Conservation (phyloP, 1,140 invertebrate genomes). For the Harpegnathos saltator region DNA sequence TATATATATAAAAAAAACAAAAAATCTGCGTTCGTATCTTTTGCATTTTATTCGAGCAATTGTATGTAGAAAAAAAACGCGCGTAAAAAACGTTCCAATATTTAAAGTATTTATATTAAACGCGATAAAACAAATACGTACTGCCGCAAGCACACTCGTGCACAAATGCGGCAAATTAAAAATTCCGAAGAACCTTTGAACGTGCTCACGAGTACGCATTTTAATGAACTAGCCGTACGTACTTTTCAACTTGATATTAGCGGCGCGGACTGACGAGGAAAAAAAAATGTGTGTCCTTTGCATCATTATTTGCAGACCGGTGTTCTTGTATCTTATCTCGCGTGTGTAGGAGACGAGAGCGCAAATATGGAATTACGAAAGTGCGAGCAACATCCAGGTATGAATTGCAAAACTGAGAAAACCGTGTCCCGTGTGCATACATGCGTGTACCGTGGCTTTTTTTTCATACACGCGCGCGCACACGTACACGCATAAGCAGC, state of each 20-base stretch:
- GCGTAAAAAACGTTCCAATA: background rate
- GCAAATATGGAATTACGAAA: slow-evolving; percentile 17
- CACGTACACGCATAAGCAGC: too few species aligned
- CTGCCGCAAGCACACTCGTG: too few species aligned
- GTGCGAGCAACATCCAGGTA: background rate
- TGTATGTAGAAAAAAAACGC: too few species aligned
- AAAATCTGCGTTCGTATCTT: background rate
- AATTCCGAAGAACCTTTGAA: too few species aligned
- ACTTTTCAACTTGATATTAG: slow-evolving; percentile 22
- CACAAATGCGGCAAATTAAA: too few species aligned
- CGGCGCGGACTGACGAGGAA: background rate
- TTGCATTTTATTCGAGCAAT: slow-evolving; percentile 3
- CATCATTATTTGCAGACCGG: background rate
- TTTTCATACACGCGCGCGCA: background rate
- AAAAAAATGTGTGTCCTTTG: background rate
- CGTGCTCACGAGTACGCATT: background rate
- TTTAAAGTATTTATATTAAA: slow-evolving; percentile 9
- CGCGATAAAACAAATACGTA: background rate
- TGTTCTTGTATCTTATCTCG: background rate
- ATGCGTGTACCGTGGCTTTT: slow-evolving; percentile 18
- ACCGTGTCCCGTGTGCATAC: background rate
- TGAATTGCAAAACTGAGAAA: slow-evolving; percentile 35
- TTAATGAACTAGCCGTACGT: background rate
- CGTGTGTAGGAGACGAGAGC: background rate
- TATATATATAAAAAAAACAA: background rate